Base-by-base conservation (phyloP, 2,113 vertebrate genomes). In the Ammodytes marinus region DNA sequence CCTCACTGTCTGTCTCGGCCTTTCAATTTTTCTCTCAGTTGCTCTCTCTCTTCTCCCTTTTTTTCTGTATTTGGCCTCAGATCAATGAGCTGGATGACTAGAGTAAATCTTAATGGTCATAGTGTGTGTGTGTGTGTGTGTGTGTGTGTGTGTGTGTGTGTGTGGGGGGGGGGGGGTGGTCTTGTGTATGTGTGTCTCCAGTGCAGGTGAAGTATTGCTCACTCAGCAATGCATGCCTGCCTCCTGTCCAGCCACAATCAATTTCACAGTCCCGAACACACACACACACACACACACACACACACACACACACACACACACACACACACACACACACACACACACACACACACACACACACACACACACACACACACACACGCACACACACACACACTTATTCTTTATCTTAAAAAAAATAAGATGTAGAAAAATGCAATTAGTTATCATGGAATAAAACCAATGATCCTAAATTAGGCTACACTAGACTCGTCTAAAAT, bases 221-320 rank as follows among this genome's bases (percentile, higher is more conserved):
- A 88, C 83, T 94, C 92, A 93, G 92, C 92, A 90, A n/a, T n/a
- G 86, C 87, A 82, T 92, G 88, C 89, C 91, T 92, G 92, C 83
- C 92, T 91, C 89, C 88, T 91, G 90, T 91, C 89, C 86, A 88
- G 86, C 90, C 88, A 85, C 88, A 93, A 93, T 93, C 93, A 90
- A 94, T 94, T 87, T 85, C 72, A 70, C 73, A 80, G 55, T 61
- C 70, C 15, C 89, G 43, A 2, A 13, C 37, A 61, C 71, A 64
- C 42, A 55, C 76, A 52, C 58, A 82, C 35, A 14, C 64, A 69
- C 50, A 66, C 42, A 52, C 49, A 37, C 77, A 72, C 82, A 74
- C 68, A 65, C 49, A 64, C n/a, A 15, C 14, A 50, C 67, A 69
- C 55, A 66, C 35, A 57, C 42, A 65, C 49, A 74, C 61, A 71